phyloP scores from a whole-genome alignment of 2,113 vertebrate genomes.

The Sander vitreus region DNA sequence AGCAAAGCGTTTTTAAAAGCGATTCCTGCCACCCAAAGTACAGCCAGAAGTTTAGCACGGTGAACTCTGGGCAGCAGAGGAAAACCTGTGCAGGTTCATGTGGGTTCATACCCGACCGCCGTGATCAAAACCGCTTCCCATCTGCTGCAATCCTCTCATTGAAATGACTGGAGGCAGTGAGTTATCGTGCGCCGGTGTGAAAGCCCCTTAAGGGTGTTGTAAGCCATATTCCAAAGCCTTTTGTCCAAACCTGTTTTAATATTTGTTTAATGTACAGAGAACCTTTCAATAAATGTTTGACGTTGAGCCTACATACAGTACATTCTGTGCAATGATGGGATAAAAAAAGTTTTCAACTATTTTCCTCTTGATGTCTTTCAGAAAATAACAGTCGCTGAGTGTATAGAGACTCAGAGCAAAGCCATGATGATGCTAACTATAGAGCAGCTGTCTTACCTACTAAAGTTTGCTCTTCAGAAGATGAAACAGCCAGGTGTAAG shows the following conservation, averaged over 20 bases:
- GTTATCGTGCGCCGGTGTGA: too few relatives aligned
- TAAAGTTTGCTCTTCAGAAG: constrained; percentile 99
- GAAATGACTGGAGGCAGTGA: too few relatives aligned
- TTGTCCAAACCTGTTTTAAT: background rate
- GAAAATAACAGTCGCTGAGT: constrained; percentile 99
- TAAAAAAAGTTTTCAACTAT: constrained; percentile 19
- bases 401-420: constrained; percentile 99
- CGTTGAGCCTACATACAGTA: background rate
- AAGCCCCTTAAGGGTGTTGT: background rate
- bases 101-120: too few relatives aligned
- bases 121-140: too few relatives aligned
- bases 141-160: too few relatives aligned
- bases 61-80: too few relatives aligned
- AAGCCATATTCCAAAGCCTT: constrained; percentile 6
- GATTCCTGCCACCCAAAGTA: too few relatives aligned
- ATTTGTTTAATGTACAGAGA: background rate
- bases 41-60: too few relatives aligned
- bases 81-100: too few relatives aligned
- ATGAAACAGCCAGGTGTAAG: constrained; percentile 99
- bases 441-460: constrained; percentile 97
- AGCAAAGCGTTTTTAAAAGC: too few relatives aligned
- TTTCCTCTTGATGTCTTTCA: constrained; percentile 79
- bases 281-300: background rate
- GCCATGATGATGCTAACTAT: constrained; percentile 99
- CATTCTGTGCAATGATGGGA: background rate